These are phyloP conservation scores for Macropodus opercularis DNA, from an alignment of 2,797 vertebrate species.

Conservation along the genomic window DNA sequence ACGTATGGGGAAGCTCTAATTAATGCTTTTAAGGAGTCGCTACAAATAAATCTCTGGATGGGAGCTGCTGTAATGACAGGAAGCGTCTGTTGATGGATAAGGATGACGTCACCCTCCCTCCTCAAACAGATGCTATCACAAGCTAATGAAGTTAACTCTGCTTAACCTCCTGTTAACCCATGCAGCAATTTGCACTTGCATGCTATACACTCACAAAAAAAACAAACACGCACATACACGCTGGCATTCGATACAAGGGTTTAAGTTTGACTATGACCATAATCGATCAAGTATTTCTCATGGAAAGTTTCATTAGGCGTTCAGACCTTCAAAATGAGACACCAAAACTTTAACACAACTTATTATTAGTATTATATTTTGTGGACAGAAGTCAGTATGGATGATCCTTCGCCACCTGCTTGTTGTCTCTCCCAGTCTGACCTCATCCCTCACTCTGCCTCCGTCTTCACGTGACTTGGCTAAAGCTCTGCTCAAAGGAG, in stretches of 20 bases:
- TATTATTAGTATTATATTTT: neutral
- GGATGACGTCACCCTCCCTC: slow-evolving; percentile 41
- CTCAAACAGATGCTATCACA: slow-evolving; percentile 60
- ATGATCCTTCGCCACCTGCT: slow-evolving; percentile 55
- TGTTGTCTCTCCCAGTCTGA: slow-evolving; percentile 45
- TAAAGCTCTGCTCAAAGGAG: slow-evolving; percentile 67
- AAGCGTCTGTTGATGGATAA: slow-evolving; percentile 7
- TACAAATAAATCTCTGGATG: neutral
- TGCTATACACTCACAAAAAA: neutral
- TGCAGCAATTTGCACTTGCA: slow-evolving; percentile 7
- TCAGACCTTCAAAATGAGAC: neutral
- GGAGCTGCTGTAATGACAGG: neutral
- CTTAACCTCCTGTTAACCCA: slow-evolving; percentile 43
- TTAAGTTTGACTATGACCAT: too few species aligned
- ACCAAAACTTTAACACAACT: neutral
- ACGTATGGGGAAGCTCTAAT: too few species aligned
- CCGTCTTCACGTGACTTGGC: slow-evolving; percentile 65
- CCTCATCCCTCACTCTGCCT: slow-evolving; percentile 24
- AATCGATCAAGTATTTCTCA: too few species aligned
- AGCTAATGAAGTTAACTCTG: slow-evolving; percentile 64
- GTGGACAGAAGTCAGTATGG: neutral
- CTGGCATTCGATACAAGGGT: too few species aligned
- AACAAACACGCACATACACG: neutral
- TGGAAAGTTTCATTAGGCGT: too few species aligned
- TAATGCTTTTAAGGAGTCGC: neutral